Conservation (phyloP, 2,888 invertebrate species). For the Lymantria dispar region DNA sequence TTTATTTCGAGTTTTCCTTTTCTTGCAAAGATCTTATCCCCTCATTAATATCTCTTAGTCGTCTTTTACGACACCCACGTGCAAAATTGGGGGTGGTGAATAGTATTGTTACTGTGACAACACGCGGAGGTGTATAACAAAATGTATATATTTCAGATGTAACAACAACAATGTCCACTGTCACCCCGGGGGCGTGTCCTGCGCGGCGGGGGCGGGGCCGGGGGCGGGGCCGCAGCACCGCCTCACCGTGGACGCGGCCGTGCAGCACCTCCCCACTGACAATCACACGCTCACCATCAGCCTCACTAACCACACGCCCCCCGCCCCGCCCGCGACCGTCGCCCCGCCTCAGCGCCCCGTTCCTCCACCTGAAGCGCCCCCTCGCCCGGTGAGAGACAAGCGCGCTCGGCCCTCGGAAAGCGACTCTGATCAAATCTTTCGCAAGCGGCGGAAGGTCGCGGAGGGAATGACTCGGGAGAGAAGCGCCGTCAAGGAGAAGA, state of each 20-base stretch:
- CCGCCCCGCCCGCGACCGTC: background rate
- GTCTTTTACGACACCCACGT: too few species aligned
- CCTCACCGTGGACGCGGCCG: background rate
- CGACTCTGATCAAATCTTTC: background rate
- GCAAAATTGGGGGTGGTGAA: too few species aligned
- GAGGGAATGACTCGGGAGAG: background rate
- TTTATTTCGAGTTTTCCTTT: too few species aligned
- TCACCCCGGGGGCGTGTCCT: background rate
- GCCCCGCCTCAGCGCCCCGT: background rate
- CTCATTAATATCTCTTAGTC: too few species aligned
- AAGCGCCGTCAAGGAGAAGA: background rate
- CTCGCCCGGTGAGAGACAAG: background rate
- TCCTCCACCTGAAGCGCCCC: too few species aligned
- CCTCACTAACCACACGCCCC: background rate
- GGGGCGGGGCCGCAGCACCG: background rate
- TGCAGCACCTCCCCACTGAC: slow-evolving; percentile 1
- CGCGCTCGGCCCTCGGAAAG: background rate
- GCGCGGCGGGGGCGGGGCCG: background rate
- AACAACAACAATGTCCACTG: background rate
- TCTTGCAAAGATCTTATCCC: too few species aligned
- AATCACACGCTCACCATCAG: background rate
- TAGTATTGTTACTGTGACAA: too few species aligned
- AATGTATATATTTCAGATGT: background rate
- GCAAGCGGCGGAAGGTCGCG: background rate
- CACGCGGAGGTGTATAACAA: too few species aligned